These are phyloP conservation scores for Equus quagga DNA, from an alignment of 2,113 vertebrate genomes.

Conservation along the genomic window DNA sequence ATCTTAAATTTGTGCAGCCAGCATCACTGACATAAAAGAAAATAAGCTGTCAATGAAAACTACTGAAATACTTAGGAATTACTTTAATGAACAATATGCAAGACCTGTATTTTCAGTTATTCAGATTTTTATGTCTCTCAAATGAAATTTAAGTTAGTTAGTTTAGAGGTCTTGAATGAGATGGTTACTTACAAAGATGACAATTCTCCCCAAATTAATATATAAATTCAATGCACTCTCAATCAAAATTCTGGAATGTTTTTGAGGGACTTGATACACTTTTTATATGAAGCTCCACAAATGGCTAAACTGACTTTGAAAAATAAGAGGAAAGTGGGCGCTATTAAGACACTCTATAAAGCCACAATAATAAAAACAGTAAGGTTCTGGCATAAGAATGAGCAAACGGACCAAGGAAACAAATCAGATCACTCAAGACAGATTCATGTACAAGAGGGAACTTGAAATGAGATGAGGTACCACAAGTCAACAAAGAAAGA, in stretches of 20 bases:
- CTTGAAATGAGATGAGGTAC: not conserved
- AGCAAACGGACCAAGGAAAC: conserved; percentile 8
- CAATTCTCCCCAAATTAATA: conserved; percentile 30
- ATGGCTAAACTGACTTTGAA: conserved; percentile 31
- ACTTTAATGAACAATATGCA: conserved; percentile 31
- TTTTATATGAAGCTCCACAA: conserved; percentile 20
- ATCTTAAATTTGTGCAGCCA: not conserved
- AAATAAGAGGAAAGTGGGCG: conserved; percentile 45
- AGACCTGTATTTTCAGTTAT: conserved; percentile 14
- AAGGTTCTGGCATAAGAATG: conserved; percentile 27
- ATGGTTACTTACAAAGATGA: conserved; percentile 39
- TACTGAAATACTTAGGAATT: not conserved
- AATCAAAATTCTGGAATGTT: conserved; percentile 33
- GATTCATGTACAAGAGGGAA: not conserved
- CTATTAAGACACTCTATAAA: conserved; percentile 31
- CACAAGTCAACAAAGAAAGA: conserved; percentile 35
- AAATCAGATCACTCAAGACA: conserved; percentile 26
- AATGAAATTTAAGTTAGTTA: conserved; percentile 4
- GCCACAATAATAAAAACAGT: conserved; percentile 21
- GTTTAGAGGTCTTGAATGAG: not conserved
- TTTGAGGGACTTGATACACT: not conserved
- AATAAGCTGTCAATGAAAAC: not conserved
- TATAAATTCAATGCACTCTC: conserved; percentile 25
- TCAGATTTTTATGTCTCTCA: conserved; percentile 25
- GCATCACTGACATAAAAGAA: not conserved